Conservation (phyloP, 2,113 vertebrate genomes). For the Empidonax traillii region DNA sequence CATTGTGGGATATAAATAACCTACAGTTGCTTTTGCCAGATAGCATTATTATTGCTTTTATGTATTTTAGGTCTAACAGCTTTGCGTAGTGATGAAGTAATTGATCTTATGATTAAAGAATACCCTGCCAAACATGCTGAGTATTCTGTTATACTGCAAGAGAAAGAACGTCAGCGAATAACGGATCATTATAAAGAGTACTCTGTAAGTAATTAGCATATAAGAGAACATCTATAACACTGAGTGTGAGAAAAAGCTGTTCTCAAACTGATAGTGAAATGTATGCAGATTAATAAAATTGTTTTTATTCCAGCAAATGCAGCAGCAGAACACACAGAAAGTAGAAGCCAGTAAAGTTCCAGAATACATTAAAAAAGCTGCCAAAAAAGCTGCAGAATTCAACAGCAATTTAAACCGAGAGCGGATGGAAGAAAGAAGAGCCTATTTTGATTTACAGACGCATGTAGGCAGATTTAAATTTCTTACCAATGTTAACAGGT, state of each 20-base stretch:
- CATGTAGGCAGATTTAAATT: conserved; percentile 80
- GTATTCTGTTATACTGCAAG: conserved; percentile 96
- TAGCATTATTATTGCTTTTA: neutral
- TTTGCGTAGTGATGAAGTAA: conserved; percentile 95
- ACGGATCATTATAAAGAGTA: conserved; percentile 94
- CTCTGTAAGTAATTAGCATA: conserved; percentile 81
- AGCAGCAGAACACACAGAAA: conserved; percentile 95
- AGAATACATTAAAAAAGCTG: conserved; percentile 98
- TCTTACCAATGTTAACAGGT: neutral
- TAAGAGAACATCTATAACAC: neutral
- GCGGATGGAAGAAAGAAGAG: conserved; percentile 96
- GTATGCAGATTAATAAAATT: neutral
- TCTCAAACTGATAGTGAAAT: neutral
- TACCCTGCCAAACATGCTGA: conserved; percentile 95
- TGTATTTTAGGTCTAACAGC: conserved; percentile 88
- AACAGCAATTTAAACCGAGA: conserved; percentile 97
- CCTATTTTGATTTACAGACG: conserved; percentile 98
- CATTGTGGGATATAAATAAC: neutral
- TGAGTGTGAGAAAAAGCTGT: neutral
- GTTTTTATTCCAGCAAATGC: conserved; percentile 88
- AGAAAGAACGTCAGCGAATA: conserved; percentile 93
- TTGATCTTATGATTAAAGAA: conserved; percentile 99
- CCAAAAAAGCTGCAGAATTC: conserved; percentile 96
- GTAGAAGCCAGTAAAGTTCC: conserved; percentile 98
- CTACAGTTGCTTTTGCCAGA: neutral